These are phyloP conservation scores for Cecidostiba fungosa DNA, from an alignment of 2,888 invertebrate species.

Conservation along the genomic window DNA sequence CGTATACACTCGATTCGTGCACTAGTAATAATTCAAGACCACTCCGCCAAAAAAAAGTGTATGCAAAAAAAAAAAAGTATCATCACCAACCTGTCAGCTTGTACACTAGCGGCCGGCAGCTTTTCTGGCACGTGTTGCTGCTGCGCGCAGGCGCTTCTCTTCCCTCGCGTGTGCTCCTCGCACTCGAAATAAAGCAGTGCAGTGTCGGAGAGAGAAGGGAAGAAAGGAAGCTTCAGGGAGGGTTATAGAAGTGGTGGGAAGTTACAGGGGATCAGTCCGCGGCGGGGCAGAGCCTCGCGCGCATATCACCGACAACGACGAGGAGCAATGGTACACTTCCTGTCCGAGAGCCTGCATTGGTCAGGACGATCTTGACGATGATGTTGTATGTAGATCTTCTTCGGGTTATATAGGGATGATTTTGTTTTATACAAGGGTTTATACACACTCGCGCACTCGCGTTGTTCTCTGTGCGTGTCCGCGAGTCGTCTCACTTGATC, in stretches of 20 bases:
- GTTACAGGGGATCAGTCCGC: constrained; percentile 26
- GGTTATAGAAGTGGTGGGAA: neutral
- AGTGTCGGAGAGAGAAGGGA: too few species aligned
- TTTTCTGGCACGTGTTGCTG: constrained; percentile 22
- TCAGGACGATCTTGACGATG: neutral
- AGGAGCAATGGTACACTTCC: neutral
- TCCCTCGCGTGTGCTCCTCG: neutral
- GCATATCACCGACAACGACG: constrained; percentile 25
- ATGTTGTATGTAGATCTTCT: neutral
- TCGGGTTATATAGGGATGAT: neutral
- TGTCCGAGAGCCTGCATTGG: constrained; percentile 1
- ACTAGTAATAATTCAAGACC: neutral
- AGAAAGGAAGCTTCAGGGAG: neutral
- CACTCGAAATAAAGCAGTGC: neutral
- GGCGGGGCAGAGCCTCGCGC: constrained; percentile 27
- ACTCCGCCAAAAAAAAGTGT: neutral
- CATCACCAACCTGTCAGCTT: constrained; percentile 54
- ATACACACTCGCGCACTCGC: constrained; percentile 8
- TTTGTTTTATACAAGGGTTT: neutral
- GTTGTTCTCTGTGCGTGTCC: neutral
- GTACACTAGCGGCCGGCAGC: constrained; percentile 14
- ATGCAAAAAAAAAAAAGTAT: neutral
- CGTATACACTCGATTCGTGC: neutral
- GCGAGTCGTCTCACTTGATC: constrained; percentile 28
- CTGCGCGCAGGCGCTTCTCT: constrained; percentile 22